Percentiles rank a stretch among this genome's conserved stretches.
These are phyloP conservation scores for Cyprinodon variegatus DNA, from an alignment of 2,113 vertebrate species.

Conservation along the genomic window DNA sequence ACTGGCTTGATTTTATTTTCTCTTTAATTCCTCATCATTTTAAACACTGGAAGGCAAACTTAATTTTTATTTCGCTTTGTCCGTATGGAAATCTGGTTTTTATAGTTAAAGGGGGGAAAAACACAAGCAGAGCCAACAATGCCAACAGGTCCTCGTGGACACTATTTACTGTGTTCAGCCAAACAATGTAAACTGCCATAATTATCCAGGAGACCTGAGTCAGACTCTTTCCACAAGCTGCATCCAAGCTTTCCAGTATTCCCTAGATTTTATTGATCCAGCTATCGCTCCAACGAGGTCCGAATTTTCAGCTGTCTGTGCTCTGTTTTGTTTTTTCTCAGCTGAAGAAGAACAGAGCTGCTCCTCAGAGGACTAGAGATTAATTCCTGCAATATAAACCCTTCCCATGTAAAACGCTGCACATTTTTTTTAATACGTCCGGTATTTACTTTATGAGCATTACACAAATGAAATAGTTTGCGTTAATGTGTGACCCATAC, in stretches of 20 bases:
- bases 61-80: conserved; percentile 43
- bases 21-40: conserved; percentile 47
- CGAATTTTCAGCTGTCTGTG: conserved; percentile 57
- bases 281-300: conserved; percentile 61
- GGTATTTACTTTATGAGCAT: conserved; percentile 69
- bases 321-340: conserved; percentile 69
- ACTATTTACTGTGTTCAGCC: conserved; percentile 39
- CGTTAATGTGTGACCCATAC: conserved; percentile 74
- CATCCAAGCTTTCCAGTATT: conserved; percentile 43
- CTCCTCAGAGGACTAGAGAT: conserved; percentile 63
- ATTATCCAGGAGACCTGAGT: conserved; percentile 50
- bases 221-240: conserved; percentile 63
- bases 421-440: conserved; percentile 78
- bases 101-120: conserved; percentile 42
- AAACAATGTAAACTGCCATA: conserved; percentile 35
- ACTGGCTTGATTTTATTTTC: conserved; percentile 36
- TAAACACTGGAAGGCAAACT: conserved; percentile 45
- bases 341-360: conserved; percentile 64
- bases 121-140: conserved; percentile 38
- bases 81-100: conserved; percentile 46
- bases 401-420: conserved; percentile 61
- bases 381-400: conserved; percentile 73
- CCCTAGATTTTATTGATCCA: conserved; percentile 72
- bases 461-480: conserved; percentile 76
- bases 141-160: conserved; percentile 49